Conservation (phyloP, 2,888 invertebrate genomes). For the Drosophila quasianomalipes region DNA sequence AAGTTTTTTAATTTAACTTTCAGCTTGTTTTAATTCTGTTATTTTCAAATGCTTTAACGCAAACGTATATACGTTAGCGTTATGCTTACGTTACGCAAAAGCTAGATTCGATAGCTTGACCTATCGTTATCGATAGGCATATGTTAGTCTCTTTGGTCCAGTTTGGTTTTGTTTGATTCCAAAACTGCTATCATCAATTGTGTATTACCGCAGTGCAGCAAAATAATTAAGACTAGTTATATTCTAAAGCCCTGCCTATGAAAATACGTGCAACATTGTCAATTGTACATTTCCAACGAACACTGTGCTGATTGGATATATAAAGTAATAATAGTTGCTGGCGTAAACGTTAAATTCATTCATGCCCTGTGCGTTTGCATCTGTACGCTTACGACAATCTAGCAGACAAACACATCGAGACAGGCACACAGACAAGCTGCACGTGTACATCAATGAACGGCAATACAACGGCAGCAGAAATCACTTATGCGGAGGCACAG, state of each 20-base stretch:
- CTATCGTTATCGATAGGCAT: slow-evolving; percentile 6
- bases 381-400: not conserved
- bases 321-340: not conserved
- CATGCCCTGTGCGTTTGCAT: not conserved
- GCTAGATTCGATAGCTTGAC: not conserved
- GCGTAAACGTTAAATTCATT: not conserved
- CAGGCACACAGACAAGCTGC: not conserved
- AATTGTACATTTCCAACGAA: not conserved
- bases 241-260: not conserved
- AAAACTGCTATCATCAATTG: slow-evolving; percentile 8
- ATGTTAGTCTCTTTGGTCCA: not conserved
- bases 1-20: not conserved
- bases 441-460: slow-evolving; percentile 1
- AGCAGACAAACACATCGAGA: not conserved
- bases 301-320: not conserved
- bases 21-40: not conserved
- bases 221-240: not conserved
- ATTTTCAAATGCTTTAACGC: not conserved
- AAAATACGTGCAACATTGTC: not conserved
- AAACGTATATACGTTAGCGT: slow-evolving; percentile 2
- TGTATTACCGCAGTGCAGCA: not conserved
- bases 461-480: slow-evolving; percentile 15
- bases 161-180: slow-evolving; percentile 7
- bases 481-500: slow-evolving; percentile 32
- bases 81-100: slow-evolving; percentile 1